Evolutionary conservation across 2,888 invertebrate genomes (phyloP), one percentile per base, ranked within the genome.

Genomic region (Epinotia demarniana): DNA sequence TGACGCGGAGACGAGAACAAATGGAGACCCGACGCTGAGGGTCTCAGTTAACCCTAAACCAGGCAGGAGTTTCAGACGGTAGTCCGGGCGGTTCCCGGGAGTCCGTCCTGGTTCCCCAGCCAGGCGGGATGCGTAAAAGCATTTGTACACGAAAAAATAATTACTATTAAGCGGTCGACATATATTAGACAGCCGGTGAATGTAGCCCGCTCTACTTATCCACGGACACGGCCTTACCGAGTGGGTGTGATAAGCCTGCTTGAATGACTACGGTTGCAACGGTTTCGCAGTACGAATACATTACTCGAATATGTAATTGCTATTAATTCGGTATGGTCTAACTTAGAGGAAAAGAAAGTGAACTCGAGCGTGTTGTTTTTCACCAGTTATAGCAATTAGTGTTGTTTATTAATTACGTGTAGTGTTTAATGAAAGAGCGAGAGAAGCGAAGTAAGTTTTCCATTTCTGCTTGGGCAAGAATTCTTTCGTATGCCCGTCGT

Each of bases 161-260:
- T 2, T 27, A 27, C 3, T 27, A 27, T 27, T 39, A 39, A 39
- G 39, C 39, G 39, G 39, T 39, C 39, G 39, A 39, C 39, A 39
- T 39, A 33, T 33, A 39, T 1, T 39, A 39, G 9, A 39, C 39
- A 39, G 39, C 9, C 39, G 39, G 39, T 39, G 39, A 57, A 57
- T 39, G 9, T 27, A 43, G 13, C 23, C 2, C 69, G 69, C 69
- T 74, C 57, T 23, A 69, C 39, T 13, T 18, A 39, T 3, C 6
- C 57, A 13, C 19, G 63, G 69, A 12, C 74, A 69, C 74, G 39
- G 74, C 74, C 69, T 74, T 70, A 74, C 63, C 60, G 23, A 75
- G 75, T 75, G 75, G 75, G 75, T 71, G 66, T 75, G 75, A 75
- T 75, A 75, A 75, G 75, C 75, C 58, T 33, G 49, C 57, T 58